Evolutionary conservation across 2,113 vertebrate species (phyloP).

Genomic region (Chelonoidis abingdonii): DNA sequence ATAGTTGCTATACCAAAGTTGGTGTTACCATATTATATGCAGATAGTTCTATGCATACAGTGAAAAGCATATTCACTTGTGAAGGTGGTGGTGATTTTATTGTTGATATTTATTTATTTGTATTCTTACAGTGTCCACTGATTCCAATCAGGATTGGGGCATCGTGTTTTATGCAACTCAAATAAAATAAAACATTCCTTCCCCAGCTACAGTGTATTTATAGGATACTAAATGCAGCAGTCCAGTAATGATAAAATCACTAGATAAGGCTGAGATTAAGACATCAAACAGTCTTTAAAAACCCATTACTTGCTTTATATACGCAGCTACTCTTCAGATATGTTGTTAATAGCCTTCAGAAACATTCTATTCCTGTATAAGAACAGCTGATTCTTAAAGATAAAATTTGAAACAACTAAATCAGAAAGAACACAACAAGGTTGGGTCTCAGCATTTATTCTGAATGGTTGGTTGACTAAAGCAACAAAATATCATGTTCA

Average conservation of each 20-base stretch:
- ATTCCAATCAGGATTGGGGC: background rate
- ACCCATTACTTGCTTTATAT: accelerated
- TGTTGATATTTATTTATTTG: background rate
- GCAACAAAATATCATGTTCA: background rate
- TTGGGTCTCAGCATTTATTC: background rate
- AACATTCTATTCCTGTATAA: background rate
- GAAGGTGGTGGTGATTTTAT: background rate
- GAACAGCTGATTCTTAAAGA: background rate
- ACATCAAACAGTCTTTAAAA: background rate
- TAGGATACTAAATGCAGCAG: background rate
- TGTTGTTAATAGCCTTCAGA: background rate
- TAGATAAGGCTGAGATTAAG: background rate
- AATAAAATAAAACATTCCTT: background rate
- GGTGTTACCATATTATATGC: background rate
- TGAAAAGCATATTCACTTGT: background rate
- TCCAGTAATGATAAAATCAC: background rate
- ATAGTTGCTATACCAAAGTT: background rate
- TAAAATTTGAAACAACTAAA: background rate
- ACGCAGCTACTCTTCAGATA: background rate
- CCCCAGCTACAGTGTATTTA: background rate
- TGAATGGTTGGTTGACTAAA: background rate
- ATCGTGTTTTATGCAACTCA: background rate
- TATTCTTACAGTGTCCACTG: background rate
- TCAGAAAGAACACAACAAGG: background rate
- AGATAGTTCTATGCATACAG: background rate